A percentile compares a stretch with the other conserved stretches of the same genome.
Conservation (phyloP, 92 coral and sea anemone genomes). For the Meandrina meandrites region DNA sequence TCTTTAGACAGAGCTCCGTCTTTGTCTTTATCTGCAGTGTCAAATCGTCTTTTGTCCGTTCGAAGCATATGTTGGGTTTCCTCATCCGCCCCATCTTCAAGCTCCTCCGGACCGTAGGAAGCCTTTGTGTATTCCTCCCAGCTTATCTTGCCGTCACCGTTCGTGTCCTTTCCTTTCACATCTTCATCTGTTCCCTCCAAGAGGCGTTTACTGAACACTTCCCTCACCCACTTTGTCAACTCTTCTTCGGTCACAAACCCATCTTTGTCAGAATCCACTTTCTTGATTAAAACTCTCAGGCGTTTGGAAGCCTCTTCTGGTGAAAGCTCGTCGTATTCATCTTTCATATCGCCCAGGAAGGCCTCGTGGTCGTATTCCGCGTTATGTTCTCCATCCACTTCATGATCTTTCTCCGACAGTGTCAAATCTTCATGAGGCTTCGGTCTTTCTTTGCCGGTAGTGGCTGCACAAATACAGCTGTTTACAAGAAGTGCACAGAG, state of each 20-base stretch:
- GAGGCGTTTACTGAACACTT: constrained; percentile 76
- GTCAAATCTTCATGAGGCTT: constrained; percentile 29
- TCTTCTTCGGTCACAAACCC: constrained; percentile 82
- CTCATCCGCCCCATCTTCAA: constrained; percentile 63
- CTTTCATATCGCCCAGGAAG: constrained; percentile 90
- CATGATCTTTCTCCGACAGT: constrained; percentile 84
- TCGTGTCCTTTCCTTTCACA: constrained; percentile 75
- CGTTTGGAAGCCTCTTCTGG: constrained; percentile 95
- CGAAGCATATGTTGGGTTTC: constrained; percentile 75
- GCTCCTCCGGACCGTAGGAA: constrained; percentile 75
- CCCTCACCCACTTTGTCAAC: constrained; percentile 87
- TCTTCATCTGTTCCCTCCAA: constrained; percentile 82
- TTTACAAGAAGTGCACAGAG: constrained; percentile 21
- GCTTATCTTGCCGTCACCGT: constrained; percentile 72
- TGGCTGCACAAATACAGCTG: constrained; percentile 44
- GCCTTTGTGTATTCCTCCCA: constrained; percentile 88
- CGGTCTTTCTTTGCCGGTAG: constrained; percentile 25
- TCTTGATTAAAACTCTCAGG: constrained; percentile 56
- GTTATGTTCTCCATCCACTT: constrained; percentile 79
- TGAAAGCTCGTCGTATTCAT: constrained; percentile 88
- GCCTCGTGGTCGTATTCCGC: constrained; percentile 96
- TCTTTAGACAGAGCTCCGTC: constrained; percentile 70
- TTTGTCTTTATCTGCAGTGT: constrained; percentile 85
- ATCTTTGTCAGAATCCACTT: constrained; percentile 86
- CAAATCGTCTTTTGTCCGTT: constrained; percentile 83